Evolutionary conservation across 2,113 vertebrate genomes (phyloP), one percentile per base, ranked within the genome.

Genomic region (Tragelaphus buxtoni): DNA sequence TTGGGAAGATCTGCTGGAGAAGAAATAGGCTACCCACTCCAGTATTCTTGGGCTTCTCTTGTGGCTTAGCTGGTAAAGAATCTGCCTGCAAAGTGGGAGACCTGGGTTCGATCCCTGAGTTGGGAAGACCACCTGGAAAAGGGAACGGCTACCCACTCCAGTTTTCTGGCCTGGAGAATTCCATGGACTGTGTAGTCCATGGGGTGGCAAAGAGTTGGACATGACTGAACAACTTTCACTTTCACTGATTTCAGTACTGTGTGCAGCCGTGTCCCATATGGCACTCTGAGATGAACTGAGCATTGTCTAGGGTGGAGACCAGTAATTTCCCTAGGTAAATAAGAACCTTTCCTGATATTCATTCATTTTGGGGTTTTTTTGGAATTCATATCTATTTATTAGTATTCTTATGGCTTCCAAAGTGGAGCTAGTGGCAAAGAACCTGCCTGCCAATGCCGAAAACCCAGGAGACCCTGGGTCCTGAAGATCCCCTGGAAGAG

Each of bases 211-310:
- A 65, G 32, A 65, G 32, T n/a, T 4, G 3, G 61, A 39, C 65
- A 24, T 0, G 4, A 22, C 35, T 39, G 65, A 72, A 39, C 0
- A 11, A 72, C 18, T 72, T 72, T 39, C 65, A 69, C 18, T 69
- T 69, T 39, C n/a, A 72, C 65, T 72, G 49, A 63, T 9, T 30
- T 42, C 28, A 12, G 51, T 30, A 24, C 45, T 9, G 2, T 6
- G 4, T 10, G 9, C 9, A n/a, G 2, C 12, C 1, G 0, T 24
- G 30, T 28, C 53, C 42, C 4, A 0, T 45, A 1, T 0, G 12
- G 49, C 53, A 9, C 30, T 53, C 7, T 45, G 39, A 17, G 35
- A 39, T 77, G 74, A n/a, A 9, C 16, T 20, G 30, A 26, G 61
- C 20, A 30, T 16, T 0, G 4, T 69, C 4, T 26, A 9, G 12